Percentiles rank a stretch among this genome's conserved stretches.
phyloP scores from a whole-genome alignment of 92 coral and sea anemone genomes.

The Epizoanthus rinbou region DNA sequence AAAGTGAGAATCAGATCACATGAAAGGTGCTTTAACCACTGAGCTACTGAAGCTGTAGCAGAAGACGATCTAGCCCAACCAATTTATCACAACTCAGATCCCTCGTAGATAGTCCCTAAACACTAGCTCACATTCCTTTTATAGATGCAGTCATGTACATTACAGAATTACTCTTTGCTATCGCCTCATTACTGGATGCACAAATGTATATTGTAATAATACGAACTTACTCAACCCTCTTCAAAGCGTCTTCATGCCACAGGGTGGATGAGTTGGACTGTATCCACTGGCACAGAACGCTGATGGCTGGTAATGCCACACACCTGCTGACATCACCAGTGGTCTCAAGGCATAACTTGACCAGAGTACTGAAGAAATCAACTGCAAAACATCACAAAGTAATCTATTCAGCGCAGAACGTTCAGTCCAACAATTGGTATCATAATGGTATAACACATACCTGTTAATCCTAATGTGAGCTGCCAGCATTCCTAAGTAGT shows the following conservation, averaged over 20 bases:
- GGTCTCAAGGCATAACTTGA: conserved; percentile 51
- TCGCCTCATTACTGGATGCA: too few relatives aligned
- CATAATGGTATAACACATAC: conserved; percentile 34
- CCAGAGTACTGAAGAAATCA: conserved; percentile 63
- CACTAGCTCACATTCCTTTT: too few relatives aligned
- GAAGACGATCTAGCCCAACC: too few relatives aligned
- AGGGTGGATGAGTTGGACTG: conserved; percentile 62
- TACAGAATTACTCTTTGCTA: too few relatives aligned
- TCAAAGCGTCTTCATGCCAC: conserved; percentile 78
- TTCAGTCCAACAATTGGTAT: background rate
- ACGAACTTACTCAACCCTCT: conserved; percentile 60
- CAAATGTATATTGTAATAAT: background rate
- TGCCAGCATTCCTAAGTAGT: conserved; percentile 72
- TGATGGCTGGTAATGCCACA: conserved; percentile 67
- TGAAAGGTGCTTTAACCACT: too few relatives aligned
- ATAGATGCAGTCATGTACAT: too few relatives aligned
- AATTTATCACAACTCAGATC: too few relatives aligned
- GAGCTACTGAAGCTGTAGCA: too few relatives aligned
- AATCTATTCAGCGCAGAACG: background rate
- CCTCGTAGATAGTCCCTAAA: too few relatives aligned
- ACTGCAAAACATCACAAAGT: conserved; percentile 53
- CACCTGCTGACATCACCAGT: conserved; percentile 22
- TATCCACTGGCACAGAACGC: conserved; percentile 91
- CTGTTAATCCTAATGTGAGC: conserved; percentile 80
- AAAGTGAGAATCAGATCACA: too few relatives aligned